Evolutionary conservation across 2,888 invertebrate genomes (phyloP).

Genomic region (Brachypterus glaber): DNA sequence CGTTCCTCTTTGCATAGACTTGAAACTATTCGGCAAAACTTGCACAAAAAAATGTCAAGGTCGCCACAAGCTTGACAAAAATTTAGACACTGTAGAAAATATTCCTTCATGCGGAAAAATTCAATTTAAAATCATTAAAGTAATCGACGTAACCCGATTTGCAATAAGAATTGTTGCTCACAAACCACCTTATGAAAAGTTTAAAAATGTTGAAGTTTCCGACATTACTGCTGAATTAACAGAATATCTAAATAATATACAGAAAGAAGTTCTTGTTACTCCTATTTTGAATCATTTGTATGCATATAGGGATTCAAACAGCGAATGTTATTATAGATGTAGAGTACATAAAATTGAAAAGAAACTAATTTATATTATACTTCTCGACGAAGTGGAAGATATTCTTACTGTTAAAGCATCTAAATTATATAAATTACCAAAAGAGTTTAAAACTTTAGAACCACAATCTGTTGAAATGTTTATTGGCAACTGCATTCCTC

Average conservation of each 20-base stretch:
- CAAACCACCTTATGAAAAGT: conserved; percentile 27
- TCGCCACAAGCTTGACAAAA: conserved; percentile 53
- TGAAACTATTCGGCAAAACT: conserved; percentile 52
- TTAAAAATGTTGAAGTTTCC: conserved; percentile 15
- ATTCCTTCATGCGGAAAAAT: conserved; percentile 48
- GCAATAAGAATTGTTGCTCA: conserved; percentile 49
- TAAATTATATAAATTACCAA: no score
- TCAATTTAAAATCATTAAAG: conserved; percentile 48
- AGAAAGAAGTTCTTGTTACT: no score
- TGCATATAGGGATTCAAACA: conserved; percentile 21
- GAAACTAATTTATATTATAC: not conserved
- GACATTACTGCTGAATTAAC: conserved; percentile 15
- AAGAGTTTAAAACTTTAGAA: no score
- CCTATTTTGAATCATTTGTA: conserved; percentile 21
- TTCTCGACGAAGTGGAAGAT: not conserved
- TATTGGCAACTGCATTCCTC: conserved; percentile 33
- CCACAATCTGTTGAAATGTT: no score
- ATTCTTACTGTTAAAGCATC: conserved; percentile 5
- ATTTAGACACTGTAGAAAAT: conserved; percentile 45
- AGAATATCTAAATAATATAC: no score
- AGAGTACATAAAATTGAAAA: conserved; percentile 27
- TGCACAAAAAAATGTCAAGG: conserved; percentile 53
- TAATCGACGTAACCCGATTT: conserved; percentile 53
- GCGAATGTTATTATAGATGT: conserved; percentile 20
- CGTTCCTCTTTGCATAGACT: conserved; percentile 48